A percentile compares a stretch with the other conserved stretches of the same genome.
These are phyloP conservation scores for Brachystomella parvula DNA, from an alignment of 1,140 invertebrate genomes.

Conservation along the genomic window DNA sequence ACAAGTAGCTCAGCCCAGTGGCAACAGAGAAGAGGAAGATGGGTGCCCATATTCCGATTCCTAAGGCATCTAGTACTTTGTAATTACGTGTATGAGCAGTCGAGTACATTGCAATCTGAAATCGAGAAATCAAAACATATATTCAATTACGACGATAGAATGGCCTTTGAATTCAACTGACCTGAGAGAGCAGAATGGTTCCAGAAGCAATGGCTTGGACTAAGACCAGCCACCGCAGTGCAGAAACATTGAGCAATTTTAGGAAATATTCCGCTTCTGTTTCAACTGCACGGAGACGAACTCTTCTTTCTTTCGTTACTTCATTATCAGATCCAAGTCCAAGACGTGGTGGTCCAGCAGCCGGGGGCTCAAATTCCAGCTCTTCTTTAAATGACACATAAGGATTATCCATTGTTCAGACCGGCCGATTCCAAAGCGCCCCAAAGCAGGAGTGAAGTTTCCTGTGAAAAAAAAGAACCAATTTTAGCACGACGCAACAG, in stretches of 20 bases:
- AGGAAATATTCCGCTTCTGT: slow-evolving; percentile 10
- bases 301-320: not conserved
- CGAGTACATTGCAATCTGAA: slow-evolving; percentile 8
- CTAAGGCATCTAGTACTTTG: slow-evolving; percentile 3
- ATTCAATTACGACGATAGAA: not conserved
- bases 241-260: not conserved
- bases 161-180: not conserved
- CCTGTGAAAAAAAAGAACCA: too few relatives aligned
- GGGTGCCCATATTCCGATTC: slow-evolving; percentile 19
- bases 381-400: too few relatives aligned
- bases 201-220: not conserved
- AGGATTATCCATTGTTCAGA: too few relatives aligned
- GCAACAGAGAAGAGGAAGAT: slow-evolving; percentile 16
- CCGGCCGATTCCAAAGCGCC: too few relatives aligned
- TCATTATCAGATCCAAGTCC: too few relatives aligned
- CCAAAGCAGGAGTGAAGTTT: too few relatives aligned
- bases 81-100: not conserved
- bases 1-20: slow-evolving; percentile 7
- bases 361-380: too few relatives aligned
- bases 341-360: too few relatives aligned
- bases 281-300: slow-evolving; percentile 13
- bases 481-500: too few relatives aligned
- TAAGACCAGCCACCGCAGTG: not conserved
- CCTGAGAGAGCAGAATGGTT: slow-evolving; percentile 10
- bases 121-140: not conserved